Evolutionary conservation across 2,113 vertebrate genomes (phyloP).

Genomic region (Notarius quadriscutis): DNA sequence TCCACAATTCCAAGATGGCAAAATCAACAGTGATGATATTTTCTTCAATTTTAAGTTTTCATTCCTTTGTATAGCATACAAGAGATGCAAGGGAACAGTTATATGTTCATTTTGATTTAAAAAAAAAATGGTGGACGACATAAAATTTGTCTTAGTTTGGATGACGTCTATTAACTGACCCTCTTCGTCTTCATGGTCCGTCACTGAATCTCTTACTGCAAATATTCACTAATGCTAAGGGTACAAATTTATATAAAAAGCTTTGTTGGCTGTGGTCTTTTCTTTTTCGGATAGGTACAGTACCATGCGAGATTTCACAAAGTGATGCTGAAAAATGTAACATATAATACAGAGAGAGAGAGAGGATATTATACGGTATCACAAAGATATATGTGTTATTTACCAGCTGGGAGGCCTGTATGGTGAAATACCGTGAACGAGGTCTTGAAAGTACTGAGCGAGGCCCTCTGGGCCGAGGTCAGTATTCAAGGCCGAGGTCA

Average conservation of each 20-base stretch:
- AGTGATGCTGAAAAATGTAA: not conserved
- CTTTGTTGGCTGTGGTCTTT: not conserved
- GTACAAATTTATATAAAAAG: not conserved
- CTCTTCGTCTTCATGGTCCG: no score
- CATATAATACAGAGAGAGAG: not conserved
- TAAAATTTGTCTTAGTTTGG: not conserved
- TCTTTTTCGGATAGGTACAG: not conserved
- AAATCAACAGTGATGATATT: not conserved
- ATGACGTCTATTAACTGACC: not conserved
- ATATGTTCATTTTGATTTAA: not conserved
- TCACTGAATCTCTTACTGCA: no score
- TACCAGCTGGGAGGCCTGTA: no score
- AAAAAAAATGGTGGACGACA: not conserved
- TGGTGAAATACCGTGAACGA: no score
- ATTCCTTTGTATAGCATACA: not conserved
- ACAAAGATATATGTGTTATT: no score
- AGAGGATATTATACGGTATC: no score
- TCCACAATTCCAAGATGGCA: not conserved
- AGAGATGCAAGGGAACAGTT: not conserved
- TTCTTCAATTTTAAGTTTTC: not conserved
- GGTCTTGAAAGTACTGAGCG: no score
- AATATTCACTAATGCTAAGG: not conserved
- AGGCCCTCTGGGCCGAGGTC: no score
- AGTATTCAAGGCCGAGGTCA: no score
- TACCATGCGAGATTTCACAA: not conserved